Evolutionary conservation across 2,113 vertebrate genomes (phyloP), one percentile per base, ranked within the genome.

Genomic region (Panurus biarmicus): DNA sequence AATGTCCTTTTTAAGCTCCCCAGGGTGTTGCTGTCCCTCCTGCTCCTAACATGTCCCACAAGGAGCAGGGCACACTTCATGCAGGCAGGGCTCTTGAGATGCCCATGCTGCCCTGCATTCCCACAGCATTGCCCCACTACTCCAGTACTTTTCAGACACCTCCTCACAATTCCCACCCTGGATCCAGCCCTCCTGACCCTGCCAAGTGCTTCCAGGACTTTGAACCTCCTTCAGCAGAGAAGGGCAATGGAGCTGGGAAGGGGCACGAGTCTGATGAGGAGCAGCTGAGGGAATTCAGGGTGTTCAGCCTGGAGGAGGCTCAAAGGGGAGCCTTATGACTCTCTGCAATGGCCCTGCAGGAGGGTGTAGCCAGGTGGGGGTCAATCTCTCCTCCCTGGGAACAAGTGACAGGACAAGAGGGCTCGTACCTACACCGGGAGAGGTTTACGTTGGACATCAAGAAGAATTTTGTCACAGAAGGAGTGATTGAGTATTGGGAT

Each of bases 101-200:
- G 42, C 25, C 31, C 22, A 16, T 31, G 19, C 29, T 31, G 54
- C 35, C 22, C 70, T 56, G 47, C 25, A 61, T 6, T 26, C 18
- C 71, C 35, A 48, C 10, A 16, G 56, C 48, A 48, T 0, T 2
- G 14, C 12, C 42, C 19, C 0, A 0, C 21, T 31, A 42, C 29
- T 50, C 50, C 36, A 28, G 28, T 24, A 22, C 33, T 12, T 61
- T 53, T 35, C 42, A 22, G 21, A 48, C 5, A 6, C 42, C 35
- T 47, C 20, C 40, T 48, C 40, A 22, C 25, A 69, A 23, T 62
- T 62, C 19, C 21, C 22, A 38, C 6, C 15, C 26, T 36, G 23
- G 23, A 18, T 18, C 24, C 18, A 36, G 35, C 53, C 18, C 28
- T 60, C 31, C 19, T 1, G 1, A n/a, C 17, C 33, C 36, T 19